phyloP scores from a whole-genome alignment of 2,113 vertebrate genomes.

The Physeter macrocephalus region DNA sequence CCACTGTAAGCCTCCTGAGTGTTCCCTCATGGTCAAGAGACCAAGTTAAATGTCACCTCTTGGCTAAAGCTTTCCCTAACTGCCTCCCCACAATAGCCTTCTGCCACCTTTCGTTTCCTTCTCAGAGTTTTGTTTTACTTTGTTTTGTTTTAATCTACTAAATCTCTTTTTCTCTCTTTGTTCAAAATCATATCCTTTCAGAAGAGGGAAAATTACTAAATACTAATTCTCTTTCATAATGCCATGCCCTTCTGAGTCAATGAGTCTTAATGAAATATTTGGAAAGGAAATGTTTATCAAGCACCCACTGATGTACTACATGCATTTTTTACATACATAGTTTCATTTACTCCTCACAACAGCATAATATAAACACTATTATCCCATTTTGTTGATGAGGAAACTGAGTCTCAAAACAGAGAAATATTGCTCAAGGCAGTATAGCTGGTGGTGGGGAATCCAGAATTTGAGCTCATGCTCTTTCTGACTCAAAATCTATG shows the following conservation, averaged over 20 bases:
- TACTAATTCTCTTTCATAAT: conserved; percentile 9
- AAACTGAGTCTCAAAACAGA: neutral
- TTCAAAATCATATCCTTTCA: neutral
- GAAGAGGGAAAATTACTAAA: neutral
- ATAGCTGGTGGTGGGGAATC: neutral
- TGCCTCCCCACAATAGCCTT: neutral
- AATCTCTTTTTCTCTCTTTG: neutral
- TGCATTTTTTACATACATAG: neutral
- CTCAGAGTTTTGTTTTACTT: neutral
- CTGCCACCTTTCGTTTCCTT: neutral
- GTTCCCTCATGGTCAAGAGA: neutral
- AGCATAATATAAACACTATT: neutral
- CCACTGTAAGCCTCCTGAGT: neutral
- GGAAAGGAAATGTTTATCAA: conserved; percentile 31
- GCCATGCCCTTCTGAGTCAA: neutral
- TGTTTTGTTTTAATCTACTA: neutral
- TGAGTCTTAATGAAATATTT: conserved; percentile 2
- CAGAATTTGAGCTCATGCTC: neutral
- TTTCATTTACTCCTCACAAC: neutral
- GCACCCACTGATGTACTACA: neutral
- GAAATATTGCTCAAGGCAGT: neutral
- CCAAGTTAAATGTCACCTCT: neutral
- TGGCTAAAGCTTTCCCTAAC: neutral
- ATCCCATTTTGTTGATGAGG: neutral
- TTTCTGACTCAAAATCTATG: neutral